Evolutionary conservation across 2,113 vertebrate genomes (phyloP).

Genomic region (Alexandromys fortis): DNA sequence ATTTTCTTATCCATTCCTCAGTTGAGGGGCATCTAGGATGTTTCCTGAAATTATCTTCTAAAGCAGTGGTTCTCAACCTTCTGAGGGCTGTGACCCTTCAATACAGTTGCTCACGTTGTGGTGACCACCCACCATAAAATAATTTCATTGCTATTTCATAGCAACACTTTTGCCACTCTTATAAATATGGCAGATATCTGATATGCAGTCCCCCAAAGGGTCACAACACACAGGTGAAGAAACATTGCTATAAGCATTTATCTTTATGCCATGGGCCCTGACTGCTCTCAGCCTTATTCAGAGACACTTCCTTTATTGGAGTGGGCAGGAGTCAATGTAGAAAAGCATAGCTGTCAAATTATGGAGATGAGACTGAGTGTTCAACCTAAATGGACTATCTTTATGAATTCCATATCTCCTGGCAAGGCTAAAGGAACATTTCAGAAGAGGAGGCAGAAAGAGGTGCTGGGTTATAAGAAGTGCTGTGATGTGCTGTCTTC

Average conservation of each 20-base stretch:
- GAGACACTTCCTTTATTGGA: not conserved
- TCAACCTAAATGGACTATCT: not conserved
- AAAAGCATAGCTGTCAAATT: not conserved
- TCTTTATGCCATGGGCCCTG: not conserved
- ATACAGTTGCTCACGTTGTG: not conserved
- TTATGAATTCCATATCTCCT: too few relatives aligned
- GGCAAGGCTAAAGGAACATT: not conserved
- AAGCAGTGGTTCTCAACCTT: not conserved
- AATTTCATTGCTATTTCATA: not conserved
- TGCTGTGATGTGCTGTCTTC: not conserved
- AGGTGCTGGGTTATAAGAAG: too few relatives aligned
- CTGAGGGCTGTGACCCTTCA: not conserved
- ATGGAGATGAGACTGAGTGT: not conserved
- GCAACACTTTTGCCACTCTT: not conserved
- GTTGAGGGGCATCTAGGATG: too few relatives aligned
- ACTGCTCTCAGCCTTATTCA: not conserved
- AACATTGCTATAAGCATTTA: not conserved
- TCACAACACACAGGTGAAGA: not conserved
- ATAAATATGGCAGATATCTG: not conserved
- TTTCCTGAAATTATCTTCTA: not conserved
- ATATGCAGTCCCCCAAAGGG: not conserved
- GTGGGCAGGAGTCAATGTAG: not conserved
- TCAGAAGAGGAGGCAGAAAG: too few relatives aligned
- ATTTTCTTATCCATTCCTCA: too few relatives aligned
- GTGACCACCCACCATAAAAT: not conserved